A percentile compares a stretch with the other conserved stretches of the same genome.
These are phyloP conservation scores for Hestina assimilis DNA, from an alignment of 1,140 invertebrate genomes.

Conservation along the genomic window DNA sequence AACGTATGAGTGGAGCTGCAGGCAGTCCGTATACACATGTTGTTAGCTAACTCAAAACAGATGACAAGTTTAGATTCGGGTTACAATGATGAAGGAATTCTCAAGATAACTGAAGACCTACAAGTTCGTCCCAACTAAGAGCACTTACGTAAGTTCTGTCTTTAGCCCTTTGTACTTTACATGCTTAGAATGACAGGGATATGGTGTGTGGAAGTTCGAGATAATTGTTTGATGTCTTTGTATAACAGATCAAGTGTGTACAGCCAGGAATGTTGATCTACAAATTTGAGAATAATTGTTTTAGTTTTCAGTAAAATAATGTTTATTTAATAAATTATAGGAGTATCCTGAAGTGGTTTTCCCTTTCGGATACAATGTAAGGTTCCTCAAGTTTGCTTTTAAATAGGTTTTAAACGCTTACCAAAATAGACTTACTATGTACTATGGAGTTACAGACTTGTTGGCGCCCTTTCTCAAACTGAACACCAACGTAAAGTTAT, in stretches of 20 bases:
- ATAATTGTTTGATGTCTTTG: conserved; percentile 18
- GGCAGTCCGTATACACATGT: neutral
- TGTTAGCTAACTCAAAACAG: neutral
- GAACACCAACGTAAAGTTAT: too few relatives aligned
- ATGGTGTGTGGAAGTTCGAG: conserved; percentile 12
- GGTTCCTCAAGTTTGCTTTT: too few relatives aligned
- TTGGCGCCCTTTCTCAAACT: too few relatives aligned
- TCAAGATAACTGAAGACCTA: conserved; percentile 15
- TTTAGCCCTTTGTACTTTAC: conserved; percentile 20
- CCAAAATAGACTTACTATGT: too few relatives aligned
- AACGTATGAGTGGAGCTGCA: too few relatives aligned
- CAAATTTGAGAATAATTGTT: too few relatives aligned
- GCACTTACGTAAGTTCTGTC: conserved; percentile 5
- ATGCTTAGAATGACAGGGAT: conserved; percentile 17
- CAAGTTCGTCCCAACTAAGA: conserved; percentile 3
- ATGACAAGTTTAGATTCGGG: conserved; percentile 9
- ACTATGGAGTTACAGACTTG: too few relatives aligned
- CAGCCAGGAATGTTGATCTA: neutral
- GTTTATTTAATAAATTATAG: too few relatives aligned
- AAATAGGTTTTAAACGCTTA: too few relatives aligned
- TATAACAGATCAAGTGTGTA: neutral
- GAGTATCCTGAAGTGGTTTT: too few relatives aligned
- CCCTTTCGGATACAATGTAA: too few relatives aligned
- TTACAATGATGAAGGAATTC: conserved; percentile 15
- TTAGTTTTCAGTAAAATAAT: too few relatives aligned